phyloP scores from a whole-genome alignment of 2,888 invertebrate genomes.

The Gastrophysa polygoni region DNA sequence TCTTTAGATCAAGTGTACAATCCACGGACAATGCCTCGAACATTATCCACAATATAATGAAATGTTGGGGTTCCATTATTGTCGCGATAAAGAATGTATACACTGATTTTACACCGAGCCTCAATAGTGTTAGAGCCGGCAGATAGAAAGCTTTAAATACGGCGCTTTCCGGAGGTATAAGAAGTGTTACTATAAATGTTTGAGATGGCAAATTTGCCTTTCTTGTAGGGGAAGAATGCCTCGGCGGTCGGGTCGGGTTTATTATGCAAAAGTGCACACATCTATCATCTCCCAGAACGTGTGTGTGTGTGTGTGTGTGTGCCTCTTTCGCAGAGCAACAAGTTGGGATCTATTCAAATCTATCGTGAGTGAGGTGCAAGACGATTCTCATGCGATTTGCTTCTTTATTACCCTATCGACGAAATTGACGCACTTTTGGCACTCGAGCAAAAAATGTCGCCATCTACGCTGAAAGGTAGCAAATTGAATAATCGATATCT shows the following conservation, averaged over 20 bases:
- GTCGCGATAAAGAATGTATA: constrained; percentile 53
- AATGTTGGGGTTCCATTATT: constrained; percentile 56
- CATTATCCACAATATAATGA: constrained; percentile 57
- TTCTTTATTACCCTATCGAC: neutral
- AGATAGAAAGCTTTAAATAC: constrained; percentile 28
- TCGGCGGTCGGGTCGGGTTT: constrained; percentile 27
- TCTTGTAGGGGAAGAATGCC: constrained; percentile 37
- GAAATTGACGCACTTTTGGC: no score
- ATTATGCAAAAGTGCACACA: constrained; percentile 44
- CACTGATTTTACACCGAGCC: constrained; percentile 52
- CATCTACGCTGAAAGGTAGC: no score
- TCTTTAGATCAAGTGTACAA: constrained; percentile 58
- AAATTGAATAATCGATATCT: no score
- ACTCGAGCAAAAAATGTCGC: no score
- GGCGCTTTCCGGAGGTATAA: constrained; percentile 31
- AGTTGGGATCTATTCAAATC: constrained; percentile 19
- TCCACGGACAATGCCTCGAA: constrained; percentile 56
- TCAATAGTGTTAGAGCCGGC: constrained; percentile 21
- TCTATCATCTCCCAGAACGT: constrained; percentile 33
- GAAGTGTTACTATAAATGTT: constrained; percentile 35
- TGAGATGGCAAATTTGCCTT: constrained; percentile 36
- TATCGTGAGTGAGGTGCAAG: neutral
- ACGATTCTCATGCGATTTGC: neutral
- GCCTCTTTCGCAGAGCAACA: constrained; percentile 12
- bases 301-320: constrained; percentile 9